phyloP scores from a whole-genome alignment of 2,888 invertebrate genomes.

The Cerastoderma edule region DNA sequence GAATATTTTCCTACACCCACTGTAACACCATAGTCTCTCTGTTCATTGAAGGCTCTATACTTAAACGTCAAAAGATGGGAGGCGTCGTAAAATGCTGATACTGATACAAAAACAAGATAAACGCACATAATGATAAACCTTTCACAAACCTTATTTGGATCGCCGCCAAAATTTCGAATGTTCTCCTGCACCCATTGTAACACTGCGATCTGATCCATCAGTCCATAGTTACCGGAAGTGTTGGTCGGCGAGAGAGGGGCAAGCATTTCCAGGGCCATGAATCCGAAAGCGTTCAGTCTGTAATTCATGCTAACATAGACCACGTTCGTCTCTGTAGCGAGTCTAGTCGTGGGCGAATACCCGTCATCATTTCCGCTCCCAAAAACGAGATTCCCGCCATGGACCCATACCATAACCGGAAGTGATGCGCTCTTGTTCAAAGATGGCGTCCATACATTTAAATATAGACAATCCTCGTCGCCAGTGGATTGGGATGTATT shows the following conservation, averaged over 20 bases:
- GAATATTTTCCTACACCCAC: too few relatives aligned
- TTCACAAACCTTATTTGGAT: slow-evolving; percentile 63
- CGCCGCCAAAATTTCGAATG: slow-evolving; percentile 70
- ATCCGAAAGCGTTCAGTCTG: slow-evolving; percentile 89
- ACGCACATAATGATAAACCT: too few relatives aligned
- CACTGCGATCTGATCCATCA: slow-evolving; percentile 69
- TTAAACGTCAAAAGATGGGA: too few relatives aligned
- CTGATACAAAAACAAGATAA: too few relatives aligned
- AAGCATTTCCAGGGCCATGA: slow-evolving; percentile 86
- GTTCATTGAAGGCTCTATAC: too few relatives aligned
- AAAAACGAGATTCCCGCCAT: slow-evolving; percentile 71
- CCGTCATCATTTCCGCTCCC: slow-evolving; percentile 57
- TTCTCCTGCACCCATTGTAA: slow-evolving; percentile 70
- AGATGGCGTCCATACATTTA: slow-evolving; percentile 79
- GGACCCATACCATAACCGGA: slow-evolving; percentile 80
- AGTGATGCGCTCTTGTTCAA: slow-evolving; percentile 62
- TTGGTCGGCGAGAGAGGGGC: slow-evolving; percentile 35
- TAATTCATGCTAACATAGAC: slow-evolving; percentile 95
- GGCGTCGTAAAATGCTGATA: too few relatives aligned
- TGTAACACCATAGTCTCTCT: too few relatives aligned
- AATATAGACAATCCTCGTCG: slow-evolving; percentile 76
- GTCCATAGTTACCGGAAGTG: slow-evolving; percentile 72
- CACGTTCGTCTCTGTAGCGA: slow-evolving; percentile 91
- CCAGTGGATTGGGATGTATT: slow-evolving; percentile 35
- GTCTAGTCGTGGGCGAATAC: slow-evolving; percentile 88